These are phyloP conservation scores for Apis cerana DNA, from an alignment of 1,140 invertebrate genomes.

Conservation along the genomic window DNA sequence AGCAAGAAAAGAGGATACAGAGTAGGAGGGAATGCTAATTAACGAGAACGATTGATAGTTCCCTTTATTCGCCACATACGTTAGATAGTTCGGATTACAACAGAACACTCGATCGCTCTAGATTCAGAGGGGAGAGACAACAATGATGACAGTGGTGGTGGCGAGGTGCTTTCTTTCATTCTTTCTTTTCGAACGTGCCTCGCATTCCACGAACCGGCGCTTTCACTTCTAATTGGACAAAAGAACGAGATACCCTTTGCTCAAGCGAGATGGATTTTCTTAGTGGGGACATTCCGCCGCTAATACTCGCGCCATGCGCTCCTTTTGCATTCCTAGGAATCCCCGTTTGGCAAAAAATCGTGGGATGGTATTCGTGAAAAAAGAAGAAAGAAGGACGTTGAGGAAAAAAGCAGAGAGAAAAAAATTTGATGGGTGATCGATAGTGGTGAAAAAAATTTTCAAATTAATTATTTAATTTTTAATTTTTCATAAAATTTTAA, in stretches of 20 bases:
- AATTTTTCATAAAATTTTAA: too few relatives aligned
- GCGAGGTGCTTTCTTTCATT: not conserved
- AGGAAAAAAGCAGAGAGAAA: not conserved
- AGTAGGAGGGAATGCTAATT: slow-evolving; percentile 19
- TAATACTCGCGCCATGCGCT: slow-evolving; percentile 5
- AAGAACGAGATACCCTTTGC: slow-evolving; percentile 29
- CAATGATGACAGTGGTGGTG: not conserved
- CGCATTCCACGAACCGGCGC: slow-evolving; percentile 22
- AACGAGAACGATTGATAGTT: slow-evolving; percentile 11
- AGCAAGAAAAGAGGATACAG: not conserved
- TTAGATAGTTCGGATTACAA: slow-evolving; percentile 32
- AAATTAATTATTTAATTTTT: too few relatives aligned
- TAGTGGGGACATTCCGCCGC: slow-evolving; percentile 26
- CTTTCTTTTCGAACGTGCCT: slow-evolving; percentile 33
- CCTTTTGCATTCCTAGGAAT: slow-evolving; percentile 22
- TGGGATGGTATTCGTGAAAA: not conserved
- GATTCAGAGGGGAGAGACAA: not conserved
- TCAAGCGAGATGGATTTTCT: slow-evolving; percentile 43
- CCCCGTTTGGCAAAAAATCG: not conserved
- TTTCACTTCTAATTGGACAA: slow-evolving; percentile 48
- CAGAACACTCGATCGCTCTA: slow-evolving; percentile 15
- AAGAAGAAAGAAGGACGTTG: too few relatives aligned
- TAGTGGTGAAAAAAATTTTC: too few relatives aligned
- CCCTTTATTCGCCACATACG: slow-evolving; percentile 14
- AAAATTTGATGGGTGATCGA: not conserved